Evolutionary conservation across 1,140 invertebrate species (phyloP).

Genomic region (Tetramorium parvispinum): DNA sequence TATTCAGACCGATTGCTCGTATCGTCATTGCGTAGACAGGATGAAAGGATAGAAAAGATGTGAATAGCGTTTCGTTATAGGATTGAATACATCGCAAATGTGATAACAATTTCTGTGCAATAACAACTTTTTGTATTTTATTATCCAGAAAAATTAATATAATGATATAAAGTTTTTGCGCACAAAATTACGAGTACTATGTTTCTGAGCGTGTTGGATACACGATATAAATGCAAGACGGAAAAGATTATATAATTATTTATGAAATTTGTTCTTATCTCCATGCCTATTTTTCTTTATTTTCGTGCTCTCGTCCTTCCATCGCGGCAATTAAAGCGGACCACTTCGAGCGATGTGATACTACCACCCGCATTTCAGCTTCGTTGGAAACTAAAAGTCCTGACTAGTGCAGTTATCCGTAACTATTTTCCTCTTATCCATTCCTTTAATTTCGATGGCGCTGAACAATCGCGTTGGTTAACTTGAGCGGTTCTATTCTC

Average conservation of each 20-base stretch:
- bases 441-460: conserved; percentile 30
- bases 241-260: background rate
- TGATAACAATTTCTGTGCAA: background rate
- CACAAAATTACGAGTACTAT: background rate
- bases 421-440: conserved; percentile 21
- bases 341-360: background rate
- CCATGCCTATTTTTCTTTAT: background rate
- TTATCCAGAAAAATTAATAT: background rate
- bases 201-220: background rate
- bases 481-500: conserved; percentile 12
- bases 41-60: background rate
- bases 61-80: background rate
- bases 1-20: background rate
- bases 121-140: background rate
- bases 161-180: background rate
- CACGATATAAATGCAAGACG: background rate
- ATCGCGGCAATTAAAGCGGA: conserved; percentile 30
- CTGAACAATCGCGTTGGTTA: background rate
- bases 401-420: conserved; percentile 12
- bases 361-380: conserved; percentile 22
- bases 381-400: conserved; percentile 30
- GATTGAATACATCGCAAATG: conserved; percentile 1
- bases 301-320: background rate
- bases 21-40: background rate
- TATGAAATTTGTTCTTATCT: conserved; percentile 36